phyloP scores from a whole-genome alignment of 2,113 vertebrate species.

The Strix aluco region DNA sequence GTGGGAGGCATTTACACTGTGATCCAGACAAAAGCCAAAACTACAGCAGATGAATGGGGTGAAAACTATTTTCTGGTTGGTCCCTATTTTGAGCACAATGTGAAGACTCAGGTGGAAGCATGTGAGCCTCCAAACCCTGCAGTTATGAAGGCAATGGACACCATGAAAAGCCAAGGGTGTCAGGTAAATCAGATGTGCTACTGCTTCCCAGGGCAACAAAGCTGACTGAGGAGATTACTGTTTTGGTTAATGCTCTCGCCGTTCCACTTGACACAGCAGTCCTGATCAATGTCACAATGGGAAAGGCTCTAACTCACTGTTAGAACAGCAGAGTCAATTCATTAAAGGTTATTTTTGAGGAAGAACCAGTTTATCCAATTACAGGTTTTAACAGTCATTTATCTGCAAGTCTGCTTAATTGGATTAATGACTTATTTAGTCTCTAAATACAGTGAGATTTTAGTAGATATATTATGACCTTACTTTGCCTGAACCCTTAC shows the following conservation, averaged over 20 bases:
- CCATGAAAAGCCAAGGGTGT: constrained; percentile 85
- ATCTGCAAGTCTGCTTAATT: constrained; percentile 61
- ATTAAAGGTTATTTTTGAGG: constrained; percentile 70
- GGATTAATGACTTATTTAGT: constrained; percentile 63
- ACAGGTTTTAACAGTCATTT: constrained; percentile 63
- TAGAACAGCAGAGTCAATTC: constrained; percentile 51
- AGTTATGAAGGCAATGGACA: constrained; percentile 85
- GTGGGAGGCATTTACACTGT: constrained; percentile 98
- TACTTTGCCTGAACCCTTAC: neutral
- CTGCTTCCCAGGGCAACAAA: constrained; percentile 30
- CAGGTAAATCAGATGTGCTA: constrained; percentile 79
- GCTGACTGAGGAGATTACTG: constrained; percentile 51
- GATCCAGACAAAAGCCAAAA: constrained; percentile 96
- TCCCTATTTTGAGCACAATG: constrained; percentile 93
- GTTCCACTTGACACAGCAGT: constrained; percentile 59
- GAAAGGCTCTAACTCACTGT: constrained; percentile 1
- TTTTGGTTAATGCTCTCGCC: constrained; percentile 55
- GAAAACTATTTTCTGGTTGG: constrained; percentile 95
- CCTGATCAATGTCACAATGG: constrained; percentile 44
- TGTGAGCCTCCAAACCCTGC: constrained; percentile 82
- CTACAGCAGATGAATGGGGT: constrained; percentile 93
- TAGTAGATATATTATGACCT: constrained; percentile 35
- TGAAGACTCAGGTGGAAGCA: constrained; percentile 92
- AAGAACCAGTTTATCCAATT: constrained; percentile 70
- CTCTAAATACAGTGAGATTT: constrained; percentile 50